These are phyloP conservation scores for Xestia sexstrigata DNA, from an alignment of 2,888 invertebrate genomes.

Conservation along the genomic window DNA sequence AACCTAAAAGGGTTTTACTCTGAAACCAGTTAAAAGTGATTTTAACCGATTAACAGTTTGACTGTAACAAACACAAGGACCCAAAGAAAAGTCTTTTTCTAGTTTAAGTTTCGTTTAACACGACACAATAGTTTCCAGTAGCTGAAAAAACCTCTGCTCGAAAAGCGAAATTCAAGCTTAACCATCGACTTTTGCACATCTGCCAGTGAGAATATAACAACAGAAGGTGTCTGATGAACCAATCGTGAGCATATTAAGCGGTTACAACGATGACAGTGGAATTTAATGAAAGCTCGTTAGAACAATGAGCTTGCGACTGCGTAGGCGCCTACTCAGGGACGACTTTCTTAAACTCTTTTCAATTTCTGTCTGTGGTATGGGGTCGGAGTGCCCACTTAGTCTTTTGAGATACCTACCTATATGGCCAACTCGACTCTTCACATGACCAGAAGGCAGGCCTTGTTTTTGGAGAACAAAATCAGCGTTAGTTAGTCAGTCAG, in stretches of 20 bases:
- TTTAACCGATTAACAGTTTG: background rate
- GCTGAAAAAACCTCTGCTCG: background rate
- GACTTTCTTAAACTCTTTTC: constrained; percentile 53
- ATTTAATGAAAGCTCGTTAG: constrained; percentile 55
- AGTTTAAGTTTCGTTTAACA: background rate
- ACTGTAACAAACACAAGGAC: background rate
- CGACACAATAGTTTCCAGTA: background rate
- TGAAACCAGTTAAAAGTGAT: too few relatives aligned
- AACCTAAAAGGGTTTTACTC: background rate
- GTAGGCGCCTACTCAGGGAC: constrained; percentile 54
- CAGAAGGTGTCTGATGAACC: background rate
- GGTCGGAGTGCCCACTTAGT: background rate
- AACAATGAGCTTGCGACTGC: constrained; percentile 44
- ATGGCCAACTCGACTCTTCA: too few relatives aligned
- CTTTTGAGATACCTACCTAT: background rate
- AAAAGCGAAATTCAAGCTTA: background rate
- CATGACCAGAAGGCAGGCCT: background rate
- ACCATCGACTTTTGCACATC: background rate
- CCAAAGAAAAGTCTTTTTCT: background rate
- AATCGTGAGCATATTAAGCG: constrained; percentile 11
- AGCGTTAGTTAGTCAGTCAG: too few relatives aligned
- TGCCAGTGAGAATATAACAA: background rate
- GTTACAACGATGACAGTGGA: constrained; percentile 21
- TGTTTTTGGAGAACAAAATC: too few relatives aligned
- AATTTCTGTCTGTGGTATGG: background rate